phyloP scores from a whole-genome alignment of 2,888 invertebrate genomes.

The Amphiduros pacificus region DNA sequence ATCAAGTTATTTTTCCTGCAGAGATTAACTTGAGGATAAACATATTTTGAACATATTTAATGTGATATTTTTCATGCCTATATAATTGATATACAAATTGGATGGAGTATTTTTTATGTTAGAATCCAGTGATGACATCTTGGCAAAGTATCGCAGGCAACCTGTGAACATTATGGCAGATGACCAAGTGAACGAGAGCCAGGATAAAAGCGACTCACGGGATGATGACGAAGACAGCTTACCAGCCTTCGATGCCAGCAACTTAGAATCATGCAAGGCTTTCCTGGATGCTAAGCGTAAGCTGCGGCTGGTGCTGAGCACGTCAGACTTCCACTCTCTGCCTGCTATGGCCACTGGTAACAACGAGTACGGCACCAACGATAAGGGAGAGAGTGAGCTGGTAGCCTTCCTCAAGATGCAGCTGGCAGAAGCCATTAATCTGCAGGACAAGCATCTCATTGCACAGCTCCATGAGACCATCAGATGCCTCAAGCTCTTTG shows the following conservation, averaged over 20 bases:
- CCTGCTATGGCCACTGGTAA: not conserved
- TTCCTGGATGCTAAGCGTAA: slow-evolving; percentile 83
- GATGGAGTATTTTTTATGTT: slow-evolving; percentile 38
- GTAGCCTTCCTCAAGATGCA: slow-evolving; percentile 62
- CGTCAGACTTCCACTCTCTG: slow-evolving; percentile 68
- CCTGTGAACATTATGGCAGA: slow-evolving; percentile 38
- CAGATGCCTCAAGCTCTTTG: slow-evolving; percentile 75
- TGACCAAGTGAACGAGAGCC: no score
- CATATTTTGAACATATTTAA: no score
- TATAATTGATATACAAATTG: no score
- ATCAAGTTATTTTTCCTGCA: no score
- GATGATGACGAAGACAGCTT: slow-evolving; percentile 21
- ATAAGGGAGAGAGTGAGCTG: slow-evolving; percentile 48
- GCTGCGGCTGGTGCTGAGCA: slow-evolving; percentile 85
- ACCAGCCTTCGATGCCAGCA: slow-evolving; percentile 62
- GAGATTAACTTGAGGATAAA: no score
- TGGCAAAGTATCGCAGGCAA: slow-evolving; percentile 85
- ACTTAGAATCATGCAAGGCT: slow-evolving; percentile 66
- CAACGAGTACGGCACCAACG: slow-evolving; percentile 9
- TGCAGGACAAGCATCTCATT: slow-evolving; percentile 75
- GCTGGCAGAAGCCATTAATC: slow-evolving; percentile 79
- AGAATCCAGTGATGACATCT: slow-evolving; percentile 87
- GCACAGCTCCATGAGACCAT: slow-evolving; percentile 83
- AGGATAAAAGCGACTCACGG: no score
- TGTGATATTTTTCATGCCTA: no score